Base-by-base conservation (phyloP, 2,888 invertebrate species). In the Volucella inanis region DNA sequence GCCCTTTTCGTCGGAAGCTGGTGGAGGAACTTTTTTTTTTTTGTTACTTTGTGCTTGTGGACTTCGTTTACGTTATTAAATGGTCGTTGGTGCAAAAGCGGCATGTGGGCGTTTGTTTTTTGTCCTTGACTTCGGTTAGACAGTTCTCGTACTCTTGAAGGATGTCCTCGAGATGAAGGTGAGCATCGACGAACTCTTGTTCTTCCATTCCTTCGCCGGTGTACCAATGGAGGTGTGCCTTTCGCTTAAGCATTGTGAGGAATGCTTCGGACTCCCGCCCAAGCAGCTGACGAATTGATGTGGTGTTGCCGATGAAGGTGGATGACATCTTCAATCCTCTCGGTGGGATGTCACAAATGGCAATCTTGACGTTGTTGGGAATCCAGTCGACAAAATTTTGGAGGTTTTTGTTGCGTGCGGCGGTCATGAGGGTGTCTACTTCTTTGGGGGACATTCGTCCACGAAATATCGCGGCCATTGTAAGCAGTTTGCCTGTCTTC, bases 161-260 rank as follows among this genome's bases (percentile, higher is more conserved):
- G 31, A 95, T 91, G 78, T 94, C 94, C 89, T 94, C 95, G 94
- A 97, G 94, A 92, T 96, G 96, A 88, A 95, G 94, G 90, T 96
- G 96, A 0, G 97, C 97, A 89, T 97, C 96, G 0, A 95, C 95
- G 91, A 97, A 97, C 91, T 97, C 96, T 94, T 96, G 94, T 90
- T 96, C 96, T 90, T 97, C 97, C 97, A 97, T 97, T 31, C 97
- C 97, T 91, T 97, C 97, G 11, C 96, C 96, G 0, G 96, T 96
- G 92, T 96, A 97, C 97, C 96, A 97, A 92, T 97, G 97, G 31
- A 97, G 93, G 94, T 97, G 97, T 54, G 97, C 97, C 91, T 93
- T 96, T 83, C 97, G 94, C 71, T 96, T 93, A 92, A 97, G 95
- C 97, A 97, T 97, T 77, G 96, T 95, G 0, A 94, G 94, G 91